These are phyloP conservation scores for Mythimna lalbum DNA, from an alignment of 2,888 invertebrate genomes.

Conservation along the genomic window DNA sequence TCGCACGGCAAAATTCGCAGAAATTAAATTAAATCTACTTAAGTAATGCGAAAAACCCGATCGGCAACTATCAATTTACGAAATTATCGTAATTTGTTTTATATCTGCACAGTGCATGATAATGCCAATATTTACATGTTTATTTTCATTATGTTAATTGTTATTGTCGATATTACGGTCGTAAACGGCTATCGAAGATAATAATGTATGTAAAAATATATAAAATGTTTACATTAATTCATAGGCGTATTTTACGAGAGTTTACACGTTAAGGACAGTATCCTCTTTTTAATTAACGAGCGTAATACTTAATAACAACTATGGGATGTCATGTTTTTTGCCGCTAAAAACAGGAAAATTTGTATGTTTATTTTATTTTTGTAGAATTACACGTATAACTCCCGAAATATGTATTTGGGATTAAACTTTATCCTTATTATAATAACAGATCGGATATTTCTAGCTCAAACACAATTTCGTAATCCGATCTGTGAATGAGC, in stretches of 20 bases:
- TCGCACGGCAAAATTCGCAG: conserved; percentile 74
- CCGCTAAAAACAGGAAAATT: not conserved
- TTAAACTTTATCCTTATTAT: conserved; percentile 8
- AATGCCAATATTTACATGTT: conserved; percentile 73
- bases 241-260: conserved; percentile 43
- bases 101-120: conserved; percentile 67
- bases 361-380: not conserved
- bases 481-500: not conserved
- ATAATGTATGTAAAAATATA: conserved; percentile 52
- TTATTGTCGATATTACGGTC: conserved; percentile 71
- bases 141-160: conserved; percentile 73
- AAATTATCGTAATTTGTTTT: conserved; percentile 70
- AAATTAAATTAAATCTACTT: conserved; percentile 47
- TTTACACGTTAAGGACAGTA: conserved; percentile 13
- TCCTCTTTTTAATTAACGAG: conserved; percentile 7
- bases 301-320: not conserved
- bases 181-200: conserved; percentile 71
- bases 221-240: conserved; percentile 44
- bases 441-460: not conserved
- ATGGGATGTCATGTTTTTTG: not conserved
- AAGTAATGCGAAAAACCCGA: conserved; percentile 53
- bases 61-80: conserved; percentile 59
- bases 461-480: not conserved
- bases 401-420: conserved; percentile 14
- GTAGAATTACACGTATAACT: not conserved